These are phyloP conservation scores for Neotoma lepida DNA, from an alignment of 2,113 vertebrate genomes.

Conservation along the genomic window DNA sequence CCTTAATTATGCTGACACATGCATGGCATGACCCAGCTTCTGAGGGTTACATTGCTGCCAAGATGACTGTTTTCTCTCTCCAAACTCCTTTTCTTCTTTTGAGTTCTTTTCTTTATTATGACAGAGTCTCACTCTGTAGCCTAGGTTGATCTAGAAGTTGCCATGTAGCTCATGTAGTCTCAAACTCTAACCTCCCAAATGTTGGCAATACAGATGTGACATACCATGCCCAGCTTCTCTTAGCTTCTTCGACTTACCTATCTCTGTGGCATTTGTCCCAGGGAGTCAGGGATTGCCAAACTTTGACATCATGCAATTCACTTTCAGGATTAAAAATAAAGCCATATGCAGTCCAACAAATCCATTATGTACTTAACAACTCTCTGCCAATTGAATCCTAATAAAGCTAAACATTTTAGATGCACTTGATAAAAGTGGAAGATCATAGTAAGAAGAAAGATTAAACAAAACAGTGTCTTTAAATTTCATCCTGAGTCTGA, in stretches of 20 bases:
- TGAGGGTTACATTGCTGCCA: not conserved
- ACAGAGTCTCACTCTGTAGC: not conserved
- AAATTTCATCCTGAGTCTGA: not conserved
- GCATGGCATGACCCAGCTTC: not conserved
- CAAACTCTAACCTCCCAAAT: not conserved
- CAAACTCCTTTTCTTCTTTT: not conserved
- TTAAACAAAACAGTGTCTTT: not conserved
- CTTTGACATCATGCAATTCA: not conserved
- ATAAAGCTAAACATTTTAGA: not conserved
- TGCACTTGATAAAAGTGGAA: not conserved
- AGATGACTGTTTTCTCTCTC: not conserved
- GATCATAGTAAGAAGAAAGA: not conserved
- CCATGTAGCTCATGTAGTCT: not conserved
- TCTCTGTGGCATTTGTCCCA: not conserved
- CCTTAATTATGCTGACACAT: not conserved
- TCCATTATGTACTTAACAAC: not conserved
- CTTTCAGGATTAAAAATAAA: not conserved
- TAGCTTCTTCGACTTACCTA: not conserved
- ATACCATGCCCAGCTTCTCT: not conserved
- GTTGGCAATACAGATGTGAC: not conserved
- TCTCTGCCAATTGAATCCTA: not conserved
- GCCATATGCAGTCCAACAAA: not conserved
- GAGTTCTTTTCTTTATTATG: not conserved
- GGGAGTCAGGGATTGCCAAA: not conserved
- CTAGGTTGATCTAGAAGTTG: not conserved